Evolutionary conservation across 1,140 invertebrate genomes (phyloP), one percentile per base, ranked within the genome.

Genomic region (Lordiphosa stackelbergi): DNA sequence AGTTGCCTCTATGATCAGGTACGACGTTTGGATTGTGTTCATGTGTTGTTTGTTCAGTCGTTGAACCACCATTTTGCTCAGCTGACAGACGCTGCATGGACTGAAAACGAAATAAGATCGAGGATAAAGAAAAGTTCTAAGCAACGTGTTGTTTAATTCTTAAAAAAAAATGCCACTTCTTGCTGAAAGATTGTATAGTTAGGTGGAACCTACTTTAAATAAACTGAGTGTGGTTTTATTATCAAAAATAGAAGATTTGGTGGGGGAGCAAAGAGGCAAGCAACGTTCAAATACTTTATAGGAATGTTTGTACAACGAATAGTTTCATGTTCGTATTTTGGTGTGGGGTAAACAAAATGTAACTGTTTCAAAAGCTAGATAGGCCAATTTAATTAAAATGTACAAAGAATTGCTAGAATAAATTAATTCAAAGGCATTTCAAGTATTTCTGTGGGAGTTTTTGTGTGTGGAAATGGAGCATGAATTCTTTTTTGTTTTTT

Each of bases 1-100:
- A 91, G 88, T 95, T 94, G 58, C 95, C 95, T 88, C 95, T 94
- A 87, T 94, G 92, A 89, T 96, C 94, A 65, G 93, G 91, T 75
- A 94, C 92, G 61, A 95, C 93, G 77, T 92, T 88, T 65, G 91
- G 91, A 49, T 91, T 90, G 85, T 92, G 90, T 70, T 91, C 90
- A 53, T 90, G 89, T 63, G 89, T 88, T 62, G 89, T 88, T 68
- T 90, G 89, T 66, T 92, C 91, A 83, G 91, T 90, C 66, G 89
- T 86, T 86, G 89, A 89, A 63, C 90, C 91, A 63, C 90, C 91
- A 69, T 91, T 90, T 72, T 89, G 89, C 58, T 85, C 87, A 59
- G 88, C 87, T 42, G 89, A 88, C 83, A 93, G 88, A 77, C 92
- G 85, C 88, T 93, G 92, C 92, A 93, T 92, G 49, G 92, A 93